phyloP scores from a whole-genome alignment of 2,888 invertebrate genomes.

The Sarcophaga rosellei region DNA sequence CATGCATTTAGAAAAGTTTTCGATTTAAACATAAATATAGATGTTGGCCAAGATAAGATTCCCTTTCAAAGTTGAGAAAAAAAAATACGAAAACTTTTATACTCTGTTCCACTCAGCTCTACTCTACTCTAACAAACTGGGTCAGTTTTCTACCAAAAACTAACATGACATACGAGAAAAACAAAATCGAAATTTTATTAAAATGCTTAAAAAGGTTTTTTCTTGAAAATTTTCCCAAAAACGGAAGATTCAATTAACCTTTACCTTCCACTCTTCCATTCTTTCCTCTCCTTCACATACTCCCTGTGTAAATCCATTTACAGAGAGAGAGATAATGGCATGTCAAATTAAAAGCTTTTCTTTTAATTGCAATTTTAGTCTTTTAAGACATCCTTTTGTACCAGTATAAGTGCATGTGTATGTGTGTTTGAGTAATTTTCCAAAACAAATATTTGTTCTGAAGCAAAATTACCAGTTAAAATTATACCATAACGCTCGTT shows the following conservation, averaged over 20 bases:
- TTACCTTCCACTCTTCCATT: not conserved
- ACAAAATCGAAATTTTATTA: slow-evolving; percentile 22
- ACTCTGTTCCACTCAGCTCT: slow-evolving; percentile 11
- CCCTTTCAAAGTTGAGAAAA: slow-evolving; percentile 36
- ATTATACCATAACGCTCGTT: not conserved
- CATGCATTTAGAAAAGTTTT: slow-evolving; percentile 57
- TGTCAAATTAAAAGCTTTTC: not conserved
- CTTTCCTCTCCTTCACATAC: no score
- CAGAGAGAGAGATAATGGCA: not conserved
- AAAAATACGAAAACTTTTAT: slow-evolving; percentile 36
- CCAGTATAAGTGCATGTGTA: not conserved
- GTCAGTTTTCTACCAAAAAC: slow-evolving; percentile 29
- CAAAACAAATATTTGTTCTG: not conserved
- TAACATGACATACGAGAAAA: slow-evolving; percentile 22
- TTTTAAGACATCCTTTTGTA: not conserved
- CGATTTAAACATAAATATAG: slow-evolving; percentile 64
- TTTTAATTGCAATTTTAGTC: not conserved
- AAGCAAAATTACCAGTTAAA: not conserved
- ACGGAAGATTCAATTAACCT: not conserved
- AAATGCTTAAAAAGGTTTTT: not conserved
- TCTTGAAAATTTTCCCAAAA: not conserved
- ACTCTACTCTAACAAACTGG: slow-evolving; percentile 22
- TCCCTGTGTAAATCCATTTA: no score
- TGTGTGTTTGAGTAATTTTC: not conserved
- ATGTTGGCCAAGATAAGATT: slow-evolving; percentile 61